These are phyloP conservation scores for Triplophysa dalaica DNA, from an alignment of 2,113 vertebrate genomes.

Conservation along the genomic window DNA sequence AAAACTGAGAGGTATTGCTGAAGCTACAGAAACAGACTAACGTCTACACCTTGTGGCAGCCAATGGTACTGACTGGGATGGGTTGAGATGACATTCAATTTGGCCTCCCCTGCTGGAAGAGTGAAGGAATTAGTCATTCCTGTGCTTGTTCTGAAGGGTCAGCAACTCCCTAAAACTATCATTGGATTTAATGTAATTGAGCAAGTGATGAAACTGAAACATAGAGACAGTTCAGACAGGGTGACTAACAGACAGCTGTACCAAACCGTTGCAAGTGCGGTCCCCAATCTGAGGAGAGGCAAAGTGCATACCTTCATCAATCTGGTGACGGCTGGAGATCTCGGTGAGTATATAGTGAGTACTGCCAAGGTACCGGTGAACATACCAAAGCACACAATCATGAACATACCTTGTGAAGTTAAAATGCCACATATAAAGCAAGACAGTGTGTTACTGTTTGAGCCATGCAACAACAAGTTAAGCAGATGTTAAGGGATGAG, in stretches of 20 bases:
- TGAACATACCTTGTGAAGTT: background rate
- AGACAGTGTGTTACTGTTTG: slow-evolving; percentile 35
- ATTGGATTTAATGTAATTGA: background rate
- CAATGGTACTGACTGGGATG: background rate
- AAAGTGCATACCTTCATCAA: slow-evolving; percentile 24
- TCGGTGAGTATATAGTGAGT: too few relatives aligned
- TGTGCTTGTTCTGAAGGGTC: background rate
- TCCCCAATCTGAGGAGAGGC: slow-evolving; percentile 23
- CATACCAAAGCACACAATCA: background rate
- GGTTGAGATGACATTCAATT: background rate
- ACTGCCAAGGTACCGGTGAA: slow-evolving; percentile 39
- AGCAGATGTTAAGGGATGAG: slow-evolving; percentile 37
- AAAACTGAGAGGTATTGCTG: background rate
- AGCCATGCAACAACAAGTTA: slow-evolving; percentile 33
- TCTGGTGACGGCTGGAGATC: background rate
- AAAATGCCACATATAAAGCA: background rate
- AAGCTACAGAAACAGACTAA: background rate
- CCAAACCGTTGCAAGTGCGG: slow-evolving; percentile 8
- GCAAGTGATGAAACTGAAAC: background rate
- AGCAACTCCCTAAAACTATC: background rate
- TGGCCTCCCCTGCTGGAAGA: background rate
- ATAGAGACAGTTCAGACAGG: background rate
- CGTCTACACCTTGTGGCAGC: background rate
- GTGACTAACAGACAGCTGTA: background rate
- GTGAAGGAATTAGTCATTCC: background rate